A percentile compares a stretch with the other conserved stretches of the same genome.
Conservation (phyloP, 1,140 invertebrate species). For the Danaus melanippus region DNA sequence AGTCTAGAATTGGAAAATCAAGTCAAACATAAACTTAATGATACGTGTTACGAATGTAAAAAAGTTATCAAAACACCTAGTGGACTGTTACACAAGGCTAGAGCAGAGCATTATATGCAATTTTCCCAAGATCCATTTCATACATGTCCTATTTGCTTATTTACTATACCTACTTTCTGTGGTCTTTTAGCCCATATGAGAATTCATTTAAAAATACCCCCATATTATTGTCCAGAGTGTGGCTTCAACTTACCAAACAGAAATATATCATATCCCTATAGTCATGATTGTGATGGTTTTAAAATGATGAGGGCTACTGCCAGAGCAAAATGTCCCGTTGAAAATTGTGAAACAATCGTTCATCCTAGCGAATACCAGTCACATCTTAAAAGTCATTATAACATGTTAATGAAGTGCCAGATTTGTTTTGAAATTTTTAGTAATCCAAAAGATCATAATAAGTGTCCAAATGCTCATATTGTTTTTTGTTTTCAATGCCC, state of each 20-base stretch:
- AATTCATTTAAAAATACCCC: conserved; percentile 58
- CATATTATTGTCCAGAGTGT: conserved; percentile 72
- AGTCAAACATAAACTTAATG: conserved; percentile 15
- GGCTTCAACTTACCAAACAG: conserved; percentile 49
- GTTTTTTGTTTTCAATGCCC: conserved; percentile 49
- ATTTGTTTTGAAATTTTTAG: conserved; percentile 38
- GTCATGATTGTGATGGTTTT: conserved; percentile 69
- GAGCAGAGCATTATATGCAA: conserved; percentile 49
- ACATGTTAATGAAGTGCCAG: conserved; percentile 57
- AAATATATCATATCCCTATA: conserved; percentile 41
- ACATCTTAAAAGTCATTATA: conserved; percentile 66
- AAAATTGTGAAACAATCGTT: conserved; percentile 49
- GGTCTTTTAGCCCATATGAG: conserved; percentile 62
- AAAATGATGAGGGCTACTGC: conserved; percentile 65
- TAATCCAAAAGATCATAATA: conserved; percentile 7
- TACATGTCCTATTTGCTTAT: conserved; percentile 60
- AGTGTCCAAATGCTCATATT: conserved; percentile 10
- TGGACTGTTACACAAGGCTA: conserved; percentile 34
- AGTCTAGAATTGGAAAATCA: conserved; percentile 4
- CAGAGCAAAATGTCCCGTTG: conserved; percentile 52
- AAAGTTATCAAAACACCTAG: conserved; percentile 23
- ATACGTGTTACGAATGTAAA: conserved; percentile 46
- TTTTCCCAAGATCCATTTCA: conserved; percentile 27
- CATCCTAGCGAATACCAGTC: conserved; percentile 55
- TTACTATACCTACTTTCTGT: conserved; percentile 63